Percentiles rank a stretch among this genome's conserved stretches.
Conservation (phyloP, 53 echinoderm and acorn worm genomes). For the Luidia sarsii region DNA sequence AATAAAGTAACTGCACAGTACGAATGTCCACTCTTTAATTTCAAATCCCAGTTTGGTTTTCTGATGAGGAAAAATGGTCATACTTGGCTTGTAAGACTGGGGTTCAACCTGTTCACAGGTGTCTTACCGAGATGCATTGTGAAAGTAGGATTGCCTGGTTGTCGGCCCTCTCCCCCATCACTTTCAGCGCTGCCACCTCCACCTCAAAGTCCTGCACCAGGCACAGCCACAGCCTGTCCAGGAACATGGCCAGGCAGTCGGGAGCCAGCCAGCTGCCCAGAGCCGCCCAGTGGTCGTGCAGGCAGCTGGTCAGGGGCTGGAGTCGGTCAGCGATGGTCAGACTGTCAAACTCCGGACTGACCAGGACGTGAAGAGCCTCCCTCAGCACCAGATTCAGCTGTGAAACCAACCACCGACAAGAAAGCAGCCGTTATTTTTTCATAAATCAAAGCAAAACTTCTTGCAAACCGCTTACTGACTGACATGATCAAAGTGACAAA, state of each 20-base stretch:
- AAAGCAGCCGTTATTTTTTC: too few relatives aligned
- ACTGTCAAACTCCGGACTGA: slow-evolving; percentile 58
- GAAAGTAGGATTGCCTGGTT: slow-evolving; percentile 52
- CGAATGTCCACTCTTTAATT: too few relatives aligned
- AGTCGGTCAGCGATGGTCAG: slow-evolving; percentile 69
- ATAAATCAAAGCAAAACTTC: neutral
- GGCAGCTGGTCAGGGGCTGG: slow-evolving; percentile 74
- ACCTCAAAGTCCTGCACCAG: slow-evolving; percentile 66
- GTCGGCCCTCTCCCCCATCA: slow-evolving; percentile 41
- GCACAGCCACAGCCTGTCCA: slow-evolving; percentile 69
- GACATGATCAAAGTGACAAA: neutral
- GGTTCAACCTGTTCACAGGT: too few relatives aligned
- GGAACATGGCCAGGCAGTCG: slow-evolving; percentile 63
- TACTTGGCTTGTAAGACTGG: too few relatives aligned
- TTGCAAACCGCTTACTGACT: neutral
- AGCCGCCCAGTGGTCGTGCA: slow-evolving; percentile 79
- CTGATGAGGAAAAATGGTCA: too few relatives aligned
- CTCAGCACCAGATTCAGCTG: slow-evolving; percentile 75
- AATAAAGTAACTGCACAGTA: too few relatives aligned
- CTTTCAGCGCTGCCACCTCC: slow-evolving; percentile 33
- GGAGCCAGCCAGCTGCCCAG: slow-evolving; percentile 80
- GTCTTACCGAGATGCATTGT: slow-evolving; percentile 53
- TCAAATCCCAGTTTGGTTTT: too few relatives aligned
- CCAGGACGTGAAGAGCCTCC: slow-evolving; percentile 59
- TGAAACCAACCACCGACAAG: neutral